Percentiles rank a stretch among this genome's conserved stretches.
Conservation (phyloP, 2,888 invertebrate genomes). For the Agrotis puta region DNA sequence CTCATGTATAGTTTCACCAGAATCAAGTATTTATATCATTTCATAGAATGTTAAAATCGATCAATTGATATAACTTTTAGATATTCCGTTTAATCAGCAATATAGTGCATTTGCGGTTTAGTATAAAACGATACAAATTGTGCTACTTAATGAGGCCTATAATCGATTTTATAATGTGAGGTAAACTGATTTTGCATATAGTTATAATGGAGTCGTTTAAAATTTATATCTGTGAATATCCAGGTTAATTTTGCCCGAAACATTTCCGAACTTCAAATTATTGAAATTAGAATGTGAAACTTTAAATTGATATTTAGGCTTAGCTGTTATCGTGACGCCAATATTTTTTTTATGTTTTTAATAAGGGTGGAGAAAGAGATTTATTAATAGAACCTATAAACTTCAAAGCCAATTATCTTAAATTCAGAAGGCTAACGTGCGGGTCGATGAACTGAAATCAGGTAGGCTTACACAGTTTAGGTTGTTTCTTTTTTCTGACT, state of each 20-base stretch:
- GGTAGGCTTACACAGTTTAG: no score
- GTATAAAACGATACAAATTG: slow-evolving; percentile 48
- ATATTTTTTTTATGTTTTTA: background rate
- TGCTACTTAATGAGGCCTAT: slow-evolving; percentile 46
- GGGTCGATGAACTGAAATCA: background rate
- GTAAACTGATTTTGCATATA: slow-evolving; percentile 35
- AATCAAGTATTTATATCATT: background rate
- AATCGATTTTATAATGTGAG: slow-evolving; percentile 48
- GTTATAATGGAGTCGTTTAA: slow-evolving; percentile 27
- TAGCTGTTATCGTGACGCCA: background rate
- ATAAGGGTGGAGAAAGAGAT: background rate
- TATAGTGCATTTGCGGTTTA: slow-evolving; percentile 40
- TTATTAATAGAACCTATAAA: background rate
- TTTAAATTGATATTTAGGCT: background rate
- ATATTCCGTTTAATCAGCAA: slow-evolving; percentile 33
- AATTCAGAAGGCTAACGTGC: background rate
- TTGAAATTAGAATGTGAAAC: background rate
- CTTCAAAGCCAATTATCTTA: background rate
- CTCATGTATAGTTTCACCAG: background rate
- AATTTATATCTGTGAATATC: slow-evolving; percentile 12
- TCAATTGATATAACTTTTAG: slow-evolving; percentile 30
- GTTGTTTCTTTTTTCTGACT: background rate
- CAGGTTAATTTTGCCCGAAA: background rate
- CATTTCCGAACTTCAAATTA: background rate
- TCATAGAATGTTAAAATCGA: slow-evolving; percentile 33